These are phyloP conservation scores for Coracopsis vasa DNA, from an alignment of 2,113 vertebrate genomes.

Conservation along the genomic window DNA sequence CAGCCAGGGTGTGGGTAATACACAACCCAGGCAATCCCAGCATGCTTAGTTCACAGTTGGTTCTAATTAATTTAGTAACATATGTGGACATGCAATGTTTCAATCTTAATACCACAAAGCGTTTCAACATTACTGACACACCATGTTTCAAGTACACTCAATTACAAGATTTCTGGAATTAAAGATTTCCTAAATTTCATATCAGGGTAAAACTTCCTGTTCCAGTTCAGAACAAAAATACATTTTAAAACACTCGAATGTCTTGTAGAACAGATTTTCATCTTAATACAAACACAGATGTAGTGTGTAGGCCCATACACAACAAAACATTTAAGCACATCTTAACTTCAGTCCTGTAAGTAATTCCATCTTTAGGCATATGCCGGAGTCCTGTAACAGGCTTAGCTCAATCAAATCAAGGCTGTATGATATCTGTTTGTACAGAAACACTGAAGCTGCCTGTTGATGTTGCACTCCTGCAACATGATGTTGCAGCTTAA, in stretches of 20 bases:
- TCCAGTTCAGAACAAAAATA: constrained; percentile 34
- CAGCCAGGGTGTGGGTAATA: not conserved
- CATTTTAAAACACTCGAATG: not conserved
- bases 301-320: not conserved
- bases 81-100: constrained; percentile 52
- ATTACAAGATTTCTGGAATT: constrained; percentile 19
- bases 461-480: not conserved
- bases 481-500: not conserved
- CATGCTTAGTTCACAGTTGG: constrained; percentile 41
- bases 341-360: not conserved
- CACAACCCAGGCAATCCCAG: not conserved
- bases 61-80: constrained; percentile 55
- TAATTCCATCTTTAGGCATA: constrained; percentile 12
- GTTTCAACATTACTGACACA: constrained; percentile 19
- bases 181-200: constrained; percentile 15
- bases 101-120: constrained; percentile 35
- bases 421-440: not conserved
- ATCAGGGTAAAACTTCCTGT: constrained; percentile 36
- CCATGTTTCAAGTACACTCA: not conserved
- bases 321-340: constrained; percentile 19
- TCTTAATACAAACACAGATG: constrained; percentile 61
- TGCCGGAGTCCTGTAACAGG: not conserved
- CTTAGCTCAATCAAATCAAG: not conserved
- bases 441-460: not conserved
- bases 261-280: constrained; percentile 51